Conservation (phyloP, 37 sponge, comb jelly and placozoan genomes). For the Aphrocallistes beatrix region DNA sequence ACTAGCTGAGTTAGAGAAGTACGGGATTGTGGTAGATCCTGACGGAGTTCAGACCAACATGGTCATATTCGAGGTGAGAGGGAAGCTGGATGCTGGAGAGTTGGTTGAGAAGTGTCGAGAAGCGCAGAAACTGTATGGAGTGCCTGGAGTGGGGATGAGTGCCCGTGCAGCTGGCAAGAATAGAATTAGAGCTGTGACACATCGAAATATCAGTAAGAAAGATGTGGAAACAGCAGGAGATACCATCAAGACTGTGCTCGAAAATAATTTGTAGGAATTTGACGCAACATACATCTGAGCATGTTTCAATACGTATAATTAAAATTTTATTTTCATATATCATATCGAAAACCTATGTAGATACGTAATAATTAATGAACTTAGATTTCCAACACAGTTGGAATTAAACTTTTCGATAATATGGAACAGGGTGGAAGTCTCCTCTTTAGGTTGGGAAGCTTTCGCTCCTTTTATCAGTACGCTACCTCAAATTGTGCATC, state of each 20-base stretch:
- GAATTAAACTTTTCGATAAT: no score
- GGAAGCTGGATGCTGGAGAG: background rate
- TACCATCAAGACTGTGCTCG: background rate
- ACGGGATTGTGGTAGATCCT: constrained; percentile 36
- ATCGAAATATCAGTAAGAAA: background rate
- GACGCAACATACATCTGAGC: no score
- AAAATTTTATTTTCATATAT: no score
- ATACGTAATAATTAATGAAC: no score
- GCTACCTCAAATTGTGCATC: no score
- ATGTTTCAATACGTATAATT: no score
- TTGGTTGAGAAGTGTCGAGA: background rate
- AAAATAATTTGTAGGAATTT: no score
- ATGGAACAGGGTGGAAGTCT: no score
- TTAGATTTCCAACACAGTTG: no score
- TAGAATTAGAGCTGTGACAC: background rate
- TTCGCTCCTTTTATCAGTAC: no score
- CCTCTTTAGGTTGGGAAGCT: no score
- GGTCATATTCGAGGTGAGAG: constrained; percentile 28
- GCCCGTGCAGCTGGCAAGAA: background rate
- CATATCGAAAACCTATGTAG: no score
- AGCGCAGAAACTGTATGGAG: background rate
- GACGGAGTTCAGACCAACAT: constrained; percentile 47
- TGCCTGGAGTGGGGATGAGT: background rate
- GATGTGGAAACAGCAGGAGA: background rate
- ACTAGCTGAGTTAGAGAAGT: constrained; percentile 24